A percentile compares a stretch with the other conserved stretches of the same genome.
Conservation (phyloP, 2,888 invertebrate species). For the Hyppa rectilinea region DNA sequence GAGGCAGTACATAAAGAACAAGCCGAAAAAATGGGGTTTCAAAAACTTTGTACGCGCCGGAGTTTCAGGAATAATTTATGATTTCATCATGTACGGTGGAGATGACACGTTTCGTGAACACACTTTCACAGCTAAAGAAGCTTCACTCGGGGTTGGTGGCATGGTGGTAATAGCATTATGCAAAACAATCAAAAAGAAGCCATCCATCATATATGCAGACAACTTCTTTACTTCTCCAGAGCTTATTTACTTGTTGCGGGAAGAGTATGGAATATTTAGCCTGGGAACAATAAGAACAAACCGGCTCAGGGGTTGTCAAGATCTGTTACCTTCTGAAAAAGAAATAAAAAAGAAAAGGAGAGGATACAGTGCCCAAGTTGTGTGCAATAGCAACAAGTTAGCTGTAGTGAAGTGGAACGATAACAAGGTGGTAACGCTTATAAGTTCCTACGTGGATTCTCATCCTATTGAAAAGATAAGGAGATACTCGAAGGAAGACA, state of each 20-base stretch:
- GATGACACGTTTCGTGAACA: slow-evolving; percentile 2
- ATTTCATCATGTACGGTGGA: slow-evolving; percentile 7
- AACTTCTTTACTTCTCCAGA: slow-evolving; percentile 12
- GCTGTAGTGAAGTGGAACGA: slow-evolving; percentile 17
- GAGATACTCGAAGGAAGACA: slow-evolving; percentile 7
- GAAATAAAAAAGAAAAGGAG: not conserved
- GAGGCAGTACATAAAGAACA: slow-evolving; percentile 61
- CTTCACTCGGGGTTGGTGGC: not conserved
- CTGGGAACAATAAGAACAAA: slow-evolving; percentile 5
- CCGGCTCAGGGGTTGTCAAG: slow-evolving; percentile 1
- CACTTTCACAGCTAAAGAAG: slow-evolving; percentile 1
- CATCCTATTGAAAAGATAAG: slow-evolving; percentile 12
- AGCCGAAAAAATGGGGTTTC: slow-evolving; percentile 8
- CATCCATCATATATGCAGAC: not conserved
- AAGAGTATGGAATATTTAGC: slow-evolving; percentile 9
- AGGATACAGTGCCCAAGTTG: slow-evolving; percentile 8
- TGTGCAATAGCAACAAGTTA: slow-evolving; percentile 10
- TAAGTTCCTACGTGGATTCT: slow-evolving; percentile 4
- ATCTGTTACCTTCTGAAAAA: not conserved
- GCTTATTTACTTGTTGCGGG: slow-evolving; percentile 1
- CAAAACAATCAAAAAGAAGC: slow-evolving; percentile 6
- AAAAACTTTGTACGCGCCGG: slow-evolving; percentile 5
- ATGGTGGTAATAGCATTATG: slow-evolving; percentile 7
- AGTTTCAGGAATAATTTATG: not conserved
- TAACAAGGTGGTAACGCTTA: slow-evolving; percentile 10